Evolutionary conservation across 2,113 vertebrate genomes (phyloP).

Genomic region (Austrofundulus limnaeus): DNA sequence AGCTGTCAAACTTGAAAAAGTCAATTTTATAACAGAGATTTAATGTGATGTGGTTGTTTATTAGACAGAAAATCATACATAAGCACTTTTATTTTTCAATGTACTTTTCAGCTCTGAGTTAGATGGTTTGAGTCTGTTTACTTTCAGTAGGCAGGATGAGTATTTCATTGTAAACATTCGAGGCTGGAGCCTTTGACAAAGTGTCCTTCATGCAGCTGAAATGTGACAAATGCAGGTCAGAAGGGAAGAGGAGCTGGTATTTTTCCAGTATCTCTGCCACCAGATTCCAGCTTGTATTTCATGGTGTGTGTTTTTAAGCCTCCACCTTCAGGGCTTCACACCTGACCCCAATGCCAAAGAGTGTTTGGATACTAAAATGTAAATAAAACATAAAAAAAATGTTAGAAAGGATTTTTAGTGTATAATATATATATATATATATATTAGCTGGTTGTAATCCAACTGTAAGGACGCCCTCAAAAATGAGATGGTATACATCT

Average conservation of each 20-base stretch:
- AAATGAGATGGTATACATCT: too few relatives aligned
- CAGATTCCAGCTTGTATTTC: slow-evolving; percentile 42
- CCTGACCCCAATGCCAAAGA: not conserved
- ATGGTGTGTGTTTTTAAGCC: slow-evolving; percentile 40
- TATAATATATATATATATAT: too few relatives aligned
- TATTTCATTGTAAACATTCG: slow-evolving; percentile 34
- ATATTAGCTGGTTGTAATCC: too few relatives aligned
- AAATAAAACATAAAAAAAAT: too few relatives aligned
- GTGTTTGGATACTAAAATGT: not conserved
- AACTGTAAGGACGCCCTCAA: too few relatives aligned
- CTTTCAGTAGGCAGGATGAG: not conserved
- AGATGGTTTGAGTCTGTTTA: not conserved
- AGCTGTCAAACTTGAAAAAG: too few relatives aligned
- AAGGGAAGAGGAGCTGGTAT: slow-evolving; percentile 72
- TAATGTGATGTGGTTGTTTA: not conserved
- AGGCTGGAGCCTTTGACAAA: slow-evolving; percentile 12
- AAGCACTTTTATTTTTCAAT: not conserved
- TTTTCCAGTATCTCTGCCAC: slow-evolving; percentile 71
- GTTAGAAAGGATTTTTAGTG: too few relatives aligned
- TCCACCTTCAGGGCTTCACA: slow-evolving; percentile 43
- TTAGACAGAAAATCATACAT: not conserved
- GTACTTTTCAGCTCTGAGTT: not conserved
- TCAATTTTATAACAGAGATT: too few relatives aligned
- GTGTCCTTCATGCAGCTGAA: slow-evolving; percentile 61
- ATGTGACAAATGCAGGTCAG: slow-evolving; percentile 73